Evolutionary conservation across 2,888 invertebrate genomes (phyloP).

Genomic region (Hemaris fuciformis): DNA sequence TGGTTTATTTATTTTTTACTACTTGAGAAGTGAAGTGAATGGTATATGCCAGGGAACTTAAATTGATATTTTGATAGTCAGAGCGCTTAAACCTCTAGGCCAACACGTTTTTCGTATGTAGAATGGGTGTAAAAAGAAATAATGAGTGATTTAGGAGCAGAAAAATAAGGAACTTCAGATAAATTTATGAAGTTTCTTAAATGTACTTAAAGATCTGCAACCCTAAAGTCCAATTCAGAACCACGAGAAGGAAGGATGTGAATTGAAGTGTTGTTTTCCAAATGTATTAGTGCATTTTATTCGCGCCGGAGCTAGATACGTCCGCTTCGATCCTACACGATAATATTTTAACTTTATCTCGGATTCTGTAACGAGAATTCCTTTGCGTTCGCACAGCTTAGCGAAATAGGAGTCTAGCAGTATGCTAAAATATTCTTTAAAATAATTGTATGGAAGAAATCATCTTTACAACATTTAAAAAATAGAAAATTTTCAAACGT

Average conservation of each 20-base stretch:
- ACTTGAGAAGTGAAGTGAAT: no score
- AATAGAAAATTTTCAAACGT: no score
- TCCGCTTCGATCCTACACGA: constrained; percentile 66
- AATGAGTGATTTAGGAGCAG: no score
- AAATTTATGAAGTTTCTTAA: no score
- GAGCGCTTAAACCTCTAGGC: no score
- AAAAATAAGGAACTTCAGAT: no score
- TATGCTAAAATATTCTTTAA: background rate
- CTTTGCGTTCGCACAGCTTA: constrained; percentile 39
- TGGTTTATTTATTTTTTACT: no score
- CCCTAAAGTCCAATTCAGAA: constrained; percentile 3
- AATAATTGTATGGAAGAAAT: background rate
- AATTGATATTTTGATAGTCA: no score
- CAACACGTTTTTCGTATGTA: no score
- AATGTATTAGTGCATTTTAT: constrained; percentile 74
- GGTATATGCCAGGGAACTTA: no score
- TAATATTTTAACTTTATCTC: constrained; percentile 78
- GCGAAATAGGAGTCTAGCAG: constrained; percentile 16
- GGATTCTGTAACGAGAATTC: constrained; percentile 66
- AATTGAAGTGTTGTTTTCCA: constrained; percentile 74
- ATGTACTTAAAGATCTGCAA: background rate
- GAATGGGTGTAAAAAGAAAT: no score
- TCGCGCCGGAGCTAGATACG: constrained; percentile 50
- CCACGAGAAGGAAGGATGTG: constrained; percentile 27
- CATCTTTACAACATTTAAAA: no score